Percentiles rank a stretch among this genome's conserved stretches.
phyloP scores from a whole-genome alignment of 2,113 vertebrate genomes.

The Trachemys scripta region DNA sequence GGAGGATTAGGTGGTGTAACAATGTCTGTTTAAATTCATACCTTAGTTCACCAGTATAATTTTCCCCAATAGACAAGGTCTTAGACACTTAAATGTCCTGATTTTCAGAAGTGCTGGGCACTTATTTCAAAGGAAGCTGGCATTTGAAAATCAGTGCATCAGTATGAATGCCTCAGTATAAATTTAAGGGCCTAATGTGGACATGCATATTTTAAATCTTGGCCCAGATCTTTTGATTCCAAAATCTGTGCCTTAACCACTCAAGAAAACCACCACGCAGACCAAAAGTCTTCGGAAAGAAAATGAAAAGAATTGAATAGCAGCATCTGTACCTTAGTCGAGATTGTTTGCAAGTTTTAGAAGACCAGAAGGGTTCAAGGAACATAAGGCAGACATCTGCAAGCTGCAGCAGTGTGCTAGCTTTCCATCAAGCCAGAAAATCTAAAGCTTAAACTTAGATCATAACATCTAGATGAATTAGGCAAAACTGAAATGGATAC shows the following conservation, averaged over 20 bases:
- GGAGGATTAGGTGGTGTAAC: rapidly evolving
- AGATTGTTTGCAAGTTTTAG: neutral
- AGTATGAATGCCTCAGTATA: neutral
- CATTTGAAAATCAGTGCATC: neutral
- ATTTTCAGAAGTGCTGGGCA: neutral
- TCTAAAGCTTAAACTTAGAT: neutral
- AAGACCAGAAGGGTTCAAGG: neutral
- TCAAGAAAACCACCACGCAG: neutral
- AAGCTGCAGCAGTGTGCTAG: neutral
- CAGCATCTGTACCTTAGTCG: neutral
- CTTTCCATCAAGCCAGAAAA: neutral
- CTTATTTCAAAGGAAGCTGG: neutral
- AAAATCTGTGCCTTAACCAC: neutral
- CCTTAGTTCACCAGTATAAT: neutral
- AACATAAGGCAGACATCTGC: neutral
- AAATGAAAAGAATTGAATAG: neutral
- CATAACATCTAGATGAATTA: neutral
- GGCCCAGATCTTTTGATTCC: neutral
- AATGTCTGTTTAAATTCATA: rapidly evolving
- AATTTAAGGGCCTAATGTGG: neutral
- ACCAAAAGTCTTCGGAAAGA: neutral
- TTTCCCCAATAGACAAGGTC: neutral
- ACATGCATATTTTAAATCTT: neutral
- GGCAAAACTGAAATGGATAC: neutral
- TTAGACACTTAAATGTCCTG: neutral